Evolutionary conservation across 2,113 vertebrate species (phyloP), one percentile per base, ranked within the genome.

Genomic region (Eleginops maclovinus): DNA sequence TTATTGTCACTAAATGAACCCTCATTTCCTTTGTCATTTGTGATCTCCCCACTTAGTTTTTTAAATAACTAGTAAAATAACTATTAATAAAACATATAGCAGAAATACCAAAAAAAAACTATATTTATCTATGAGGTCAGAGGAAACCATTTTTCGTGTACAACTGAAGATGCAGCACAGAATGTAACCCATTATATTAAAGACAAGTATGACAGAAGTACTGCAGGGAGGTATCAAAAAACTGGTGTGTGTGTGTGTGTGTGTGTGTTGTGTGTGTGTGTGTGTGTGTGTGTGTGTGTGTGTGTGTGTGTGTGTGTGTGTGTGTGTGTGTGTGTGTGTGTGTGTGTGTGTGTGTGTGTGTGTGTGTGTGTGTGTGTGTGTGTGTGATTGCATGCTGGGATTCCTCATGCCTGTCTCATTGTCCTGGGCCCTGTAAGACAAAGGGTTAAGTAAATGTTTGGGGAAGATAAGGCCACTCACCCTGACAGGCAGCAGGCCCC

Each of bases 381-480:
- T 71, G 75, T 61, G 41, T 59, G 75, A 41, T 46, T 47, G 71
- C 64, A 51, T 72, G 72, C 53, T 92, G 91, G 89, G 93, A 87
- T 93, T 93, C 91, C 69, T 82, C n/a, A 64, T 86, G 89, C 64
- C 61, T 78, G 82, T 85, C 87, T 93, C 86, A 94, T 95, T 95
- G 93, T 96, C 94, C 88, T 85, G 79, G 41, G 72, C 81, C 81
- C 95, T 92, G 91, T 92, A 93, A 95, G 95, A 96, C 92, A 95
- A 96, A 95, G 95, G 94, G 95, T 95, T 95, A 96, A 96, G 94
- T 94, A 95, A 95, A 96, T 93, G 86, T 96, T 95, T 95, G 93
- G 93, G 91, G 91, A 95, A 95, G 96, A 95, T 94, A 94, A 96
- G 95, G 87, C 90, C 93, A 89, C 91, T 93, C 95, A 93, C 88